Percentiles rank a stretch among this genome's conserved stretches.
These are phyloP conservation scores for Haliaeetus leucogaster DNA, from an alignment of 2,113 vertebrate species.

Conservation along the genomic window DNA sequence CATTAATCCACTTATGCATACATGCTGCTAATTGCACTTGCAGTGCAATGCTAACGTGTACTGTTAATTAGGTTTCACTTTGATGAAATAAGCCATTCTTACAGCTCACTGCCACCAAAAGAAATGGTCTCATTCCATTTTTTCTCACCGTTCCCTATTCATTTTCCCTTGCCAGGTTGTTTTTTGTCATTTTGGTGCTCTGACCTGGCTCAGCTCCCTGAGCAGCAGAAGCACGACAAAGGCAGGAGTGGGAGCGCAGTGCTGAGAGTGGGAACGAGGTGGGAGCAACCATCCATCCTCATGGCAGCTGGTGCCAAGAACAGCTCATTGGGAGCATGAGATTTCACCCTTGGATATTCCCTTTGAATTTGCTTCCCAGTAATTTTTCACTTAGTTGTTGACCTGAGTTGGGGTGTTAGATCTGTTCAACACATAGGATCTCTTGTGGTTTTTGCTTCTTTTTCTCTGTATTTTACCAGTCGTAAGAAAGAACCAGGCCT, in stretches of 20 bases:
- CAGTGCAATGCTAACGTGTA: neutral
- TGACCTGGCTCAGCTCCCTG: neutral
- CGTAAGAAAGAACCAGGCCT: neutral
- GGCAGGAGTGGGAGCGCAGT: neutral
- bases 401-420: neutral
- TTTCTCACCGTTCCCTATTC: neutral
- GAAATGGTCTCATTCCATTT: neutral
- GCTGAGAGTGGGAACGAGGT: neutral
- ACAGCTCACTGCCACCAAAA: slow-evolving; percentile 43
- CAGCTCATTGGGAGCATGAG: neutral
- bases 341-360: neutral
- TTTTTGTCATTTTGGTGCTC: neutral
- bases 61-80: slow-evolving; percentile 51
- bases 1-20: slow-evolving; percentile 2
- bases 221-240: slow-evolving; percentile 14
- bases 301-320: neutral
- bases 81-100: slow-evolving; percentile 40
- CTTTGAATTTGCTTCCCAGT: neutral
- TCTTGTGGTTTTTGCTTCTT: neutral
- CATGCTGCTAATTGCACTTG: slow-evolving; percentile 36
- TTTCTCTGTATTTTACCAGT: neutral
- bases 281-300: neutral
- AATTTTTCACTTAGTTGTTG: neutral
- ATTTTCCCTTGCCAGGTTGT: neutral
- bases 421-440: neutral